Percentiles rank a stretch among this genome's conserved stretches.
These are phyloP conservation scores for Sebastes oblongus DNA, from an alignment of 2,797 vertebrate species.

Conservation along the genomic window DNA sequence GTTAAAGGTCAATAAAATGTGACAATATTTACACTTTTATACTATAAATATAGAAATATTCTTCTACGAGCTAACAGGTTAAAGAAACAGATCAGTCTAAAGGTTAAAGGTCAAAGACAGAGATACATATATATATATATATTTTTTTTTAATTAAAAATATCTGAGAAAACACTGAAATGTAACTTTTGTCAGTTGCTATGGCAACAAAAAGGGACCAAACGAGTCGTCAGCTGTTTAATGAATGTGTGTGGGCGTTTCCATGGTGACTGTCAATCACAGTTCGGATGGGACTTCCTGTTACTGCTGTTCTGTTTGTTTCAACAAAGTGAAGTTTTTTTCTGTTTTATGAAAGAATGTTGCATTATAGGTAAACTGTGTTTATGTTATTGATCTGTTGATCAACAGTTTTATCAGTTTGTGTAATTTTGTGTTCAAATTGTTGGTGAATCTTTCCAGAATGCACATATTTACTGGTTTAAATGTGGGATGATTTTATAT, in stretches of 20 bases:
- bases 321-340: not conserved
- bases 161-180: conserved; percentile 13
- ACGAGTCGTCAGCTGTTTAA: not conserved
- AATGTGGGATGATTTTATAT: not conserved
- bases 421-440: not conserved
- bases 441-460: not conserved
- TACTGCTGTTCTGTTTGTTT: not conserved
- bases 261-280: not conserved
- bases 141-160: not conserved
- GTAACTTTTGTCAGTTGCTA: not conserved
- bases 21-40: not conserved
- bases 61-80: not conserved
- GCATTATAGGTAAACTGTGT: not conserved
- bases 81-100: not conserved
- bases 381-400: too few relatives aligned
- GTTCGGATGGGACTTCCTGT: not conserved
- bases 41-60: not conserved
- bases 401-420: not conserved
- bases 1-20: not conserved
- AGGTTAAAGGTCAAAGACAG: not conserved
- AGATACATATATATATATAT: not conserved
- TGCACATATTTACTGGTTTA: not conserved
- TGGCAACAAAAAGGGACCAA: conserved; percentile 17
- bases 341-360: not conserved
- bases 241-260: not conserved